Base-by-base conservation (phyloP, 2,113 vertebrate genomes). In the Canis aureus region DNA sequence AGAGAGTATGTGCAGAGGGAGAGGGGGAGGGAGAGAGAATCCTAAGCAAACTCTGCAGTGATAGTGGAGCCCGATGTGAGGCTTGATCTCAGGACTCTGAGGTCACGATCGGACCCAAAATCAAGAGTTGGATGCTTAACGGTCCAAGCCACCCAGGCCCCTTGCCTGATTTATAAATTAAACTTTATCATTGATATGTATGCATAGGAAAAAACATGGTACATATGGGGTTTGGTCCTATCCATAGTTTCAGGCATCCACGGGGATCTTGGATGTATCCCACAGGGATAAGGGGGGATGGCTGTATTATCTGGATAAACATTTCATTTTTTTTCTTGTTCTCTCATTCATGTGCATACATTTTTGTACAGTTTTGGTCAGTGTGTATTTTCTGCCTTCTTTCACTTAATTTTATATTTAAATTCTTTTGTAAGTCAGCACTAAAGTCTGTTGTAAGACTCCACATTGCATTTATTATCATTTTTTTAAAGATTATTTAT, bases 311-410 rank as follows among this genome's bases (percentile, higher is more conserved):
- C 20, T 38, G 69, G 35, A 73, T 73, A 73, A 38, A 38, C 20
- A 5, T 71, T 27, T 17, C 35, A 1, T 20, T 29, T 81, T 87
- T n/a, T 93, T 69, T 35, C 13, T n/a, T 74, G 2, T 88, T 79
- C 25, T 9, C n/a, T 69, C 13, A 53, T 71, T 97, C 55, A 88
- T 66, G 62, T 81, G 60, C 8, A 62, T 94, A 38, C 19, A 79
- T 66, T 69, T 67, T 69, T 74, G 35, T 20, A 73, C n/a, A 71
- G 4, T 95, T 94, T 89, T 74, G 6, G 64, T 84, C 4, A 69
- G 2, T 69, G 25, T 27, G 8, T 51, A 35, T 81, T 88, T 97
- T 94, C 53, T 95, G 43, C 64, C n/a, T 64, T 76, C 93, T 90
- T 82, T 29, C 59, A 64, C 27, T 91, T 91, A 83, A 19, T 71